Conservation (phyloP, 2,797 vertebrate species). For the Mormyrops attenuatus region DNA sequence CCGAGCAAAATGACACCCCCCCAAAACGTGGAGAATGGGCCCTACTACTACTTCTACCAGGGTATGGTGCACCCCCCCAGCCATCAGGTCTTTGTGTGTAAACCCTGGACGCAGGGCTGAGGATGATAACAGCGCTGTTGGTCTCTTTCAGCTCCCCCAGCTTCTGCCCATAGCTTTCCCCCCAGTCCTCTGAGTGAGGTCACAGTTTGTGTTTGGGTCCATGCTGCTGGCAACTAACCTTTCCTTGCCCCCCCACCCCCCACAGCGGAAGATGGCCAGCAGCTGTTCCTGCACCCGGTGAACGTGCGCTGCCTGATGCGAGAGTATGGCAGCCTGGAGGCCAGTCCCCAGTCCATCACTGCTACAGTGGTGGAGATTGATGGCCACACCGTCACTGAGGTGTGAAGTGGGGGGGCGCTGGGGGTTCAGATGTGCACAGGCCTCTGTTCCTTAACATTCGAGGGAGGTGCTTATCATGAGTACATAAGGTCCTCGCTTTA, state of each 20-base stretch:
- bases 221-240: neutral
- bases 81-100: neutral
- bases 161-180: neutral
- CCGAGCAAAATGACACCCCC: constrained; percentile 46
- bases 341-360: constrained; percentile 84
- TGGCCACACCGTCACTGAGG: constrained; percentile 91
- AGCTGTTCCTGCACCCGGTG: constrained; percentile 94
- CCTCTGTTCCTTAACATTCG: neutral
- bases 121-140: neutral
- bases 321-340: constrained; percentile 90
- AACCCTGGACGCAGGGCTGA: neutral
- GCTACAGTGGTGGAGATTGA: constrained; percentile 88
- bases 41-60: constrained; percentile 98
- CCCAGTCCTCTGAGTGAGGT: neutral
- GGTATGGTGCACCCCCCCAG: constrained; percentile 57
- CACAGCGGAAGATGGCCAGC: constrained; percentile 89
- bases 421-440: neutral
- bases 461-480: neutral
- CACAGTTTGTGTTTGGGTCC: neutral
- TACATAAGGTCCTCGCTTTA: neutral
- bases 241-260: neutral
- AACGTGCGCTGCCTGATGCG: constrained; percentile 89
- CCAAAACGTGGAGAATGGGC: constrained; percentile 61
- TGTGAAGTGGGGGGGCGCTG: constrained; percentile 35
- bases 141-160: neutral